Evolutionary conservation across 2,113 vertebrate genomes (phyloP).

Genomic region (Grammomys surdaster): DNA sequence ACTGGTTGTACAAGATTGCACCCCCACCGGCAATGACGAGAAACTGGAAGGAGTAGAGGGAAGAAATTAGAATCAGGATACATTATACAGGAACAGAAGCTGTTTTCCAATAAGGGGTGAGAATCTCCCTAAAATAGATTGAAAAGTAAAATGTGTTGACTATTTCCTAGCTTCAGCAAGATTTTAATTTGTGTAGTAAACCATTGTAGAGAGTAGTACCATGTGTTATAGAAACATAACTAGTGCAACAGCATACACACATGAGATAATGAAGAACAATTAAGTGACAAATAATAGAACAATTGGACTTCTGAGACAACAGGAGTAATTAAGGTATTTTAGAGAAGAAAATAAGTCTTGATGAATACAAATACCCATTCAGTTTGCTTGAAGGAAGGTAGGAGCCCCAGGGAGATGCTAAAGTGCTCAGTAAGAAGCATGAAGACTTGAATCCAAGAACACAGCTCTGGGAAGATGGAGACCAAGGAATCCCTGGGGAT

Average conservation of each 20-base stretch:
- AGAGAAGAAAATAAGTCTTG: neutral
- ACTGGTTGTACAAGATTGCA: too few relatives aligned
- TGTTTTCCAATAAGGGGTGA: neutral
- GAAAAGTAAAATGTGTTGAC: slow-evolving; percentile 11
- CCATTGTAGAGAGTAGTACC: slow-evolving; percentile 10
- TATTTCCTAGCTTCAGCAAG: neutral
- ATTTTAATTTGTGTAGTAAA: neutral
- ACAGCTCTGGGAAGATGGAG: neutral
- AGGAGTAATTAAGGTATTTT: slow-evolving; percentile 15
- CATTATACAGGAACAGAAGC: neutral
- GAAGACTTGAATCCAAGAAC: neutral
- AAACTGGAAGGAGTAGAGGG: neutral
- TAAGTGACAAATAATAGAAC: slow-evolving; percentile 41
- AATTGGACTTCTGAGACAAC: slow-evolving; percentile 26
- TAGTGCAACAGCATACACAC: neutral
- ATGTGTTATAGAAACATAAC: slow-evolving; percentile 11
- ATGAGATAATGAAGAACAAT: neutral
- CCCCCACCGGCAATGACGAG: too few relatives aligned
- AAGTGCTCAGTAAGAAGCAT: neutral
- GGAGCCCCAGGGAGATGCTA: neutral
- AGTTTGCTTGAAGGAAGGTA: neutral
- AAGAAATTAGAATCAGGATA: neutral
- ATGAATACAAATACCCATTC: neutral
- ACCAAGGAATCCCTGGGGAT: neutral
- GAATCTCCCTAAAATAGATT: neutral